Conservation (phyloP, 2,888 invertebrate genomes). For the Deilephila elpenor region DNA sequence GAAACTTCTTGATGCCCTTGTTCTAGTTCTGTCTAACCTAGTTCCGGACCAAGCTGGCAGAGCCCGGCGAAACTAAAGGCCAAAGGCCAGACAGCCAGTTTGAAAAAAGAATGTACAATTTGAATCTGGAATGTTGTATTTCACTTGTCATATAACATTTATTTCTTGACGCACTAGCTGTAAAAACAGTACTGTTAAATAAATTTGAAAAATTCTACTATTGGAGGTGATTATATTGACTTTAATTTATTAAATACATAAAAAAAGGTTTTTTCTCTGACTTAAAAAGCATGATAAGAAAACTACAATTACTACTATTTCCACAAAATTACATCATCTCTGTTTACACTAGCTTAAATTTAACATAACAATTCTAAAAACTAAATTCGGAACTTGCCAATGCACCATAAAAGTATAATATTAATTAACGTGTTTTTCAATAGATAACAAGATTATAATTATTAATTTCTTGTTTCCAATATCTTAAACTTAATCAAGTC, state of each 20-base stretch:
- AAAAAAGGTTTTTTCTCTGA: no score
- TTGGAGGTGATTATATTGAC: no score
- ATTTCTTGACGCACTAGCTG: background rate
- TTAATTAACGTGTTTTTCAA: background rate
- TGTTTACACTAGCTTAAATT: background rate
- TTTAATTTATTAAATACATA: no score
- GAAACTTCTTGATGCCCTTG: slow-evolving; percentile 3
- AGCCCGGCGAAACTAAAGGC: background rate
- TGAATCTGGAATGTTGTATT: background rate
- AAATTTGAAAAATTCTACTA: no score
- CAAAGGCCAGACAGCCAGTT: slow-evolving; percentile 3
- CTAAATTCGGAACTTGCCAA: background rate
- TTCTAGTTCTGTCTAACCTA: slow-evolving; percentile 6
- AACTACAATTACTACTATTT: no score
- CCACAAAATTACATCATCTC: background rate
- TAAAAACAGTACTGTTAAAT: no score
- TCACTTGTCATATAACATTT: background rate
- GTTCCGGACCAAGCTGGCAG: background rate
- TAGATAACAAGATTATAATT: background rate
- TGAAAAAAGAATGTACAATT: background rate
- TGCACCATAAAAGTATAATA: slow-evolving; percentile 1
- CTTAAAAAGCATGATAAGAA: no score
- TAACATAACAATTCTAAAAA: background rate
- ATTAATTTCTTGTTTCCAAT: background rate
- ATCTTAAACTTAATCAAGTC: background rate